These are phyloP conservation scores for Oligia fasciuncula DNA, from an alignment of 2,888 invertebrate species.

Conservation along the genomic window DNA sequence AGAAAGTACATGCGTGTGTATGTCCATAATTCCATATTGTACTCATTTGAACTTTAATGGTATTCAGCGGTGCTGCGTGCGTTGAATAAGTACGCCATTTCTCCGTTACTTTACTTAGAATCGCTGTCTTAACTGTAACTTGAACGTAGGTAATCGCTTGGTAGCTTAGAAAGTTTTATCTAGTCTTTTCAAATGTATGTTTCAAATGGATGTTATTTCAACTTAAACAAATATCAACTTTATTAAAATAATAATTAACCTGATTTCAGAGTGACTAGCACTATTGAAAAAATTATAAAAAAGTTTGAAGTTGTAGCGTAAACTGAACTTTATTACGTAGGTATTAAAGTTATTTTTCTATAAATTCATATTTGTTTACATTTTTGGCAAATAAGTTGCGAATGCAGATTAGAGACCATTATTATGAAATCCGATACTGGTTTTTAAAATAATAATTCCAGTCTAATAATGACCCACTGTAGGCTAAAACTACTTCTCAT, in stretches of 20 bases:
- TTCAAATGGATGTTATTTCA: too few relatives aligned
- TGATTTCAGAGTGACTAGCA: too few relatives aligned
- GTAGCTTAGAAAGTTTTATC: neutral
- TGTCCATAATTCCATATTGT: constrained; percentile 38
- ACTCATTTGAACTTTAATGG: constrained; percentile 50
- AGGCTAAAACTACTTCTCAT: neutral
- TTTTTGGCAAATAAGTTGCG: too few relatives aligned
- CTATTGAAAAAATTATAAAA: too few relatives aligned
- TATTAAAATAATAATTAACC: too few relatives aligned
- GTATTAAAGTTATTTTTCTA: too few relatives aligned
- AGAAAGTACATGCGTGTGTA: constrained; percentile 13
- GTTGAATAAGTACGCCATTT: constrained; percentile 62
- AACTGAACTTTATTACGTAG: too few relatives aligned
- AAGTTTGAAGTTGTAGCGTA: too few relatives aligned
- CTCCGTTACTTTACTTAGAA: constrained; percentile 60
- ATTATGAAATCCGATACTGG: neutral
- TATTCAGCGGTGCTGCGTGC: constrained; percentile 49
- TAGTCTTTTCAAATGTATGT: neutral
- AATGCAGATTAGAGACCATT: neutral
- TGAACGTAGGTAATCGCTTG: constrained; percentile 34
- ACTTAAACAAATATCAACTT: too few relatives aligned
- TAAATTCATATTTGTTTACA: too few relatives aligned
- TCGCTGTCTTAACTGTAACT: constrained; percentile 46
- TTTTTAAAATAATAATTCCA: neutral
- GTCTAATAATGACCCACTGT: neutral